Conservation (phyloP, 2,797 vertebrate genomes). For the Luscinia luscinia region DNA sequence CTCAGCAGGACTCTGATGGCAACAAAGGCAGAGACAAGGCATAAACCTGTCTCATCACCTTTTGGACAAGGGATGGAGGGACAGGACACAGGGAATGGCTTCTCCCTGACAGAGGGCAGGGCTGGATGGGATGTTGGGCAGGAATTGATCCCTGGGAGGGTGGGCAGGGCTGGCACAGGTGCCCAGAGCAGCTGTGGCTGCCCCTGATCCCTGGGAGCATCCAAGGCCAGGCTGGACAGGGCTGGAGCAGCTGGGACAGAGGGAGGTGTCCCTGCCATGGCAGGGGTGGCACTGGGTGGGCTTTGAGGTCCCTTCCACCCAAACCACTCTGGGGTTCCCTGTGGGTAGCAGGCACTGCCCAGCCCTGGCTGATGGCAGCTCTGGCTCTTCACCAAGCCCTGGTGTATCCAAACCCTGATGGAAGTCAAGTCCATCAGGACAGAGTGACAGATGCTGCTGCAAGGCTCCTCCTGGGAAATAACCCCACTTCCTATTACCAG, state of each 20-base stretch:
- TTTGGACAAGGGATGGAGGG: not conserved
- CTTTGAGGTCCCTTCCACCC: not conserved
- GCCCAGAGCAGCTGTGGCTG: not conserved
- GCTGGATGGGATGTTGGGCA: rapidly evolving
- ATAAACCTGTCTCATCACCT: not conserved
- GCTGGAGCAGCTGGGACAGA: not conserved
- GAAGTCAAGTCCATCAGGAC: not conserved
- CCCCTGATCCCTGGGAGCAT: not conserved
- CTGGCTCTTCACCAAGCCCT: not conserved
- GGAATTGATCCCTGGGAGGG: rapidly evolving
- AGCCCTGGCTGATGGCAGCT: not conserved
- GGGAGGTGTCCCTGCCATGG: not conserved
- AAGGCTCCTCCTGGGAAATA: not conserved
- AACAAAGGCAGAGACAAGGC: not conserved
- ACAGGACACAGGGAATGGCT: not conserved
- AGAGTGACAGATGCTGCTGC: not conserved
- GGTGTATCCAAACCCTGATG: not conserved
- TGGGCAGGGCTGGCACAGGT: not conserved
- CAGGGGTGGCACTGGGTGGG: rapidly evolving
- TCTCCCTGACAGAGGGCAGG: not conserved
- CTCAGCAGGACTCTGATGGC: not conserved
- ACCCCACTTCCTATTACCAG: not conserved
- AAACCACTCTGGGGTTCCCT: not conserved
- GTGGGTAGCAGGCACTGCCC: not conserved
- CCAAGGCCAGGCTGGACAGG: not conserved